Evolutionary conservation across 2,888 invertebrate species (phyloP).

Genomic region (Parnassius apollo): DNA sequence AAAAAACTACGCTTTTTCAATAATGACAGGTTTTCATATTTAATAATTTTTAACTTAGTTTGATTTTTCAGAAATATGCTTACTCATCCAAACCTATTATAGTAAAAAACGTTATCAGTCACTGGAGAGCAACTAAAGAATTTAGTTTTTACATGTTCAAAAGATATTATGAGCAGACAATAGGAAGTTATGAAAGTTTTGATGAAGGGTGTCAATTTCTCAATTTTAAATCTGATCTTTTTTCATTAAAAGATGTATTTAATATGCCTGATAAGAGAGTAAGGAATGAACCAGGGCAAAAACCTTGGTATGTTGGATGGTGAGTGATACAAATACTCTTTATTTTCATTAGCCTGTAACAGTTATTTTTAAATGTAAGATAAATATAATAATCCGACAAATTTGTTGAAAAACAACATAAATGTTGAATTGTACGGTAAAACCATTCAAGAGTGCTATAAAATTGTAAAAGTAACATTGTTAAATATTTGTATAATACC

Average conservation of each 20-base stretch:
- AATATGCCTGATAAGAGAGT: constrained; percentile 86
- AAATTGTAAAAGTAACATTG: no score
- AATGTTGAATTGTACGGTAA: no score
- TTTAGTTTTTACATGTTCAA: constrained; percentile 86
- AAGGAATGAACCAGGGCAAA: constrained; percentile 80
- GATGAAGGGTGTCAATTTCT: constrained; percentile 93
- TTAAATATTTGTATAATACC: no score
- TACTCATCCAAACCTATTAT: constrained; percentile 91
- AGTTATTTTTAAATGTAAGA: not conserved
- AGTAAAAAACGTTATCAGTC: constrained; percentile 86
- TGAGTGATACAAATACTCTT: constrained; percentile 60
- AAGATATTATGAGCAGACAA: constrained; percentile 84
- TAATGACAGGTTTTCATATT: no score
- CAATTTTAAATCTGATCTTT: constrained; percentile 91
- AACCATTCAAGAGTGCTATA: no score
- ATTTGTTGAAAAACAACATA: no score
- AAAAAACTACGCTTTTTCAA: constrained; percentile 34
- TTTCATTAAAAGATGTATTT: constrained; percentile 88
- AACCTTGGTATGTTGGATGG: constrained; percentile 96
- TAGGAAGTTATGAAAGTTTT: constrained; percentile 86
- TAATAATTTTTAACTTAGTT: no score
- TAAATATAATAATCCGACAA: no score
- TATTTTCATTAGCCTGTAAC: not conserved
- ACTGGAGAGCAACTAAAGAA: constrained; percentile 88
- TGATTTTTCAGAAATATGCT: constrained; percentile 80